Base-by-base conservation (phyloP, 2,797 vertebrate genomes). In the Paramormyrops hopkinsi region DNA sequence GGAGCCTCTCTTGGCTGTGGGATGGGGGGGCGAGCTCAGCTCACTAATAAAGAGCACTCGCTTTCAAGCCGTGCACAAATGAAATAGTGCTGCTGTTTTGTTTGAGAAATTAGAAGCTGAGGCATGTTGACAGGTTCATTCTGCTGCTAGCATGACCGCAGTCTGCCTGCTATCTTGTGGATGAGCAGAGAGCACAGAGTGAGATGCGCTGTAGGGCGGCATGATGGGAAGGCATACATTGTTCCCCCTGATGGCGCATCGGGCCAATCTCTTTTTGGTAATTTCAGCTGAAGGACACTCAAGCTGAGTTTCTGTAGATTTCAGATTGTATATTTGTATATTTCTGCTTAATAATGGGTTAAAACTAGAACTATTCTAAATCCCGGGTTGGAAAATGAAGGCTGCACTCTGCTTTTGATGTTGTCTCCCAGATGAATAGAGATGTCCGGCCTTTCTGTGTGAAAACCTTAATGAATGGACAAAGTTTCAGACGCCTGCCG, bases 41-140 rank as follows among this genome's bases (percentile, higher is more conserved):
- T 84, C 29, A 2, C 22, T 88, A 82, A 90, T 85, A 56, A 86
- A 88, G 29, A 73, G 73, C 48, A 1, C 62, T 51, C 33, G 53
- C 85, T 88, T 56, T 53, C 56, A 86, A 56, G 19, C 54, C 79
- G 19, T 29, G 85, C 33, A 46, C 65, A 88, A 79, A 86, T 73
- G 84, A 88, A 88, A 90, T 19, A 62, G 46, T 22, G 33, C 41
- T n/a, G 17, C 56, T 12, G 46, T 85, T 54, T 8, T 33, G 56
- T 88, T 82, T 44, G 76, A 85, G 87, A 88, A 88, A 90, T 90
- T 41, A 90, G 50, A 88, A 86, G 62, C 88, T 54, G 76, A 54
- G 76, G 37, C 12, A 41, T 54, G 44, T 6, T 51, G 59, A 73
- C 50, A 65, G 22, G 76, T 17, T 88, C 5, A 22, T 37, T 88